phyloP scores from a whole-genome alignment of 2,113 vertebrate genomes.

The Ceuthmochares aereus region DNA sequence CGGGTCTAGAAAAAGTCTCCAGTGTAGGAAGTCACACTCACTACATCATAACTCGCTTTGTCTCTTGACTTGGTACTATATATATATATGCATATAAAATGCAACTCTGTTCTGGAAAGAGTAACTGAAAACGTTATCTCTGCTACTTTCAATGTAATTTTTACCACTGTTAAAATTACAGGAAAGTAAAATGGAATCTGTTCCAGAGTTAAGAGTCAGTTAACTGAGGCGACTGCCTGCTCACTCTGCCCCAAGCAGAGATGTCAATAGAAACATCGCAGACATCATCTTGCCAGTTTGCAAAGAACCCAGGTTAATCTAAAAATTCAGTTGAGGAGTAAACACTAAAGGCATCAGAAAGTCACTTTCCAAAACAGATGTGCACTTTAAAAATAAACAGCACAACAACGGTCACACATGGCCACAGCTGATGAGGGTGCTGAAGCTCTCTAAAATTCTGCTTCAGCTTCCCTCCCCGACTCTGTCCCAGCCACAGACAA shows the following conservation, averaged over 20 bases:
- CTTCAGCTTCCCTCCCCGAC: not conserved
- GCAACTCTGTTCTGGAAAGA: constrained; percentile 52
- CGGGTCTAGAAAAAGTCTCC: not conserved
- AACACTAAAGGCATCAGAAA: not conserved
- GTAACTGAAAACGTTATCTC: not conserved
- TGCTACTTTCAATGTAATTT: not conserved
- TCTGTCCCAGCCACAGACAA: not conserved
- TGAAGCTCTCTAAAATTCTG: not conserved
- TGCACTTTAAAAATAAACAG: not conserved
- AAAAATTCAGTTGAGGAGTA: not conserved
- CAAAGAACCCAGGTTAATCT: not conserved
- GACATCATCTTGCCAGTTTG: accelerated
- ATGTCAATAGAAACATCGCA: accelerated
- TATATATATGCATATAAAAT: not conserved
- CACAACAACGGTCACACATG: not conserved
- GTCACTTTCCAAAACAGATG: not conserved
- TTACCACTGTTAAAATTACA: not conserved
- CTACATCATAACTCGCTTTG: not conserved
- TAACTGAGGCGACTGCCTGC: not conserved
- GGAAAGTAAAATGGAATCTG: not conserved
- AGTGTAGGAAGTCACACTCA: not conserved
- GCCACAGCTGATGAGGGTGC: not conserved
- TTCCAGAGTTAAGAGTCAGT: no score
- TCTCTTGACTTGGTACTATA: not conserved
- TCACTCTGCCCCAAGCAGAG: not conserved